Percentiles rank a stretch among this genome's conserved stretches.
These are phyloP conservation scores for Gymnocephalus cernua DNA, from an alignment of 2,113 vertebrate species.

Conservation along the genomic window DNA sequence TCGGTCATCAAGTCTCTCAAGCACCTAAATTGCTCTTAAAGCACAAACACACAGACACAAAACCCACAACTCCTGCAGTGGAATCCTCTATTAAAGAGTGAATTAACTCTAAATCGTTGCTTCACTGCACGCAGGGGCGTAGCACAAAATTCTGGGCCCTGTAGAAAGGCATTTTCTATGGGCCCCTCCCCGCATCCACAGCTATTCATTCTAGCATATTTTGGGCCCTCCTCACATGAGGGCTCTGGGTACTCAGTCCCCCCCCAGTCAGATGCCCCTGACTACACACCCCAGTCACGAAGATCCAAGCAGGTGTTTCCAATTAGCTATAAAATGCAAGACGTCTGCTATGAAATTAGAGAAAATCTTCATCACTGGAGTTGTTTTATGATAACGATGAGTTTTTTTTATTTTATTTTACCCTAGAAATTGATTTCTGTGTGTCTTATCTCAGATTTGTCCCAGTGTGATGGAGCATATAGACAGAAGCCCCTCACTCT, in stretches of 20 bases:
- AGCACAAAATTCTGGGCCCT: too few species aligned
- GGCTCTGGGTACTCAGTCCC: too few species aligned
- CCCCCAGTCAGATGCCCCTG: too few species aligned
- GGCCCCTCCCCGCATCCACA: too few species aligned
- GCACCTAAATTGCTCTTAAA: constrained; percentile 36
- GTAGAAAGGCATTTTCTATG: too few species aligned
- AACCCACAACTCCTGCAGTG: not conserved
- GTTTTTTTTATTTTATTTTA: not conserved
- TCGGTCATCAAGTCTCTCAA: constrained; percentile 31
- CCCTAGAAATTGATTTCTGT: too few species aligned
- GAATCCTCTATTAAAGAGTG: constrained; percentile 16
- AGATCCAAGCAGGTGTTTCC: constrained; percentile 7
- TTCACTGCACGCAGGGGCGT: not conserved
- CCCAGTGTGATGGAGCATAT: not conserved
- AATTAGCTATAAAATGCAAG: not conserved
- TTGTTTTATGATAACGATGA: not conserved
- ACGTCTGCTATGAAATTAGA: constrained; percentile 10
- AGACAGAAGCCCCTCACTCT: too few species aligned
- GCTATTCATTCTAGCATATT: too few species aligned
- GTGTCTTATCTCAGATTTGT: not conserved
- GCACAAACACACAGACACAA: constrained; percentile 20
- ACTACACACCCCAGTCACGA: not conserved
- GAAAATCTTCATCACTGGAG: not conserved
- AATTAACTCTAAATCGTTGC: constrained; percentile 9
- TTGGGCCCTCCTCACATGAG: too few species aligned